Evolutionary conservation across 2,113 vertebrate species (phyloP).

Genomic region (Climacteris rufus): DNA sequence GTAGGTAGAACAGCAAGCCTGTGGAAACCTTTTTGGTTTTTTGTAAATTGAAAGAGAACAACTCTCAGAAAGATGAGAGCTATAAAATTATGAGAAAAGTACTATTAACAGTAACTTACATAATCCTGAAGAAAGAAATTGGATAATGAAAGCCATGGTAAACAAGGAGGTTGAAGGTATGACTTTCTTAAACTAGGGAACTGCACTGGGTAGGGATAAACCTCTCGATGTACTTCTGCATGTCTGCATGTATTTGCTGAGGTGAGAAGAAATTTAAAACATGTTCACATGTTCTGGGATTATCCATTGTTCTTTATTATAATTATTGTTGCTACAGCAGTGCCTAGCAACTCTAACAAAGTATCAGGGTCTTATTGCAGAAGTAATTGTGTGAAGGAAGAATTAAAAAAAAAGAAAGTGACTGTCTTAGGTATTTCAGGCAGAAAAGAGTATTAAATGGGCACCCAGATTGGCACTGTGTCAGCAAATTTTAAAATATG

Average conservation of each 20-base stretch:
- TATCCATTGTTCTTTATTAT: neutral
- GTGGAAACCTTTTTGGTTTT: conserved; percentile 13
- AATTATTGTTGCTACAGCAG: neutral
- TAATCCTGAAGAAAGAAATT: neutral
- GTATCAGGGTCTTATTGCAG: neutral
- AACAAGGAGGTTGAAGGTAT: neutral
- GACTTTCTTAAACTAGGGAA: neutral
- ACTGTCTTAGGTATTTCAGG: neutral
- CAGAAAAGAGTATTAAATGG: neutral
- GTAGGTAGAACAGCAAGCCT: neutral
- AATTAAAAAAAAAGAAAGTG: neutral
- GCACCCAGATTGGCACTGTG: neutral
- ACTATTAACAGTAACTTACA: neutral
- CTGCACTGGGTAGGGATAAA: neutral
- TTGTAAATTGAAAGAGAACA: neutral
- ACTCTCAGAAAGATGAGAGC: neutral
- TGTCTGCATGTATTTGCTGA: neutral
- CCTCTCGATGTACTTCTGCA: neutral
- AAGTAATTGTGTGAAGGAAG: neutral
- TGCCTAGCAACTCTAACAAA: conserved; percentile 4
- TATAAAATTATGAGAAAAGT: neutral
- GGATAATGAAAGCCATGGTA: neutral
- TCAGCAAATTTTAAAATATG: neutral
- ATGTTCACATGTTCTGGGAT: neutral
- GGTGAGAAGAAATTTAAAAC: neutral